These are phyloP conservation scores for Boloria selene DNA, from an alignment of 2,888 invertebrate species.

Conservation along the genomic window DNA sequence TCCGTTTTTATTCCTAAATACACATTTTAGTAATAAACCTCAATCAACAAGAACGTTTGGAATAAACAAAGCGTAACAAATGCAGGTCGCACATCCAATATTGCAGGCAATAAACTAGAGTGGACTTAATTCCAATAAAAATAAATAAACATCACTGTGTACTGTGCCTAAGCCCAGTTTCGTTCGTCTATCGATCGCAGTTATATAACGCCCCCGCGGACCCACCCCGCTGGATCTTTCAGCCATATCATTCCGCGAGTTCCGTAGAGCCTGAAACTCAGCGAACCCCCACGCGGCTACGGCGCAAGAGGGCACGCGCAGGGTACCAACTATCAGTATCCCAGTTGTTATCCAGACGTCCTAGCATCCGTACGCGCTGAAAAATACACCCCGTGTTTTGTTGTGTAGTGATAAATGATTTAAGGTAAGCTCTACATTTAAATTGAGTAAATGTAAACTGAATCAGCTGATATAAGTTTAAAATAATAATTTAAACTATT, in stretches of 20 bases:
- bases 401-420: conserved; percentile 65
- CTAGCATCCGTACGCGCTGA: conserved; percentile 50
- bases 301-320: conserved; percentile 63
- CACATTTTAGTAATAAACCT: not conserved
- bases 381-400: conserved; percentile 54
- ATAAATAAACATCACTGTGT: conserved; percentile 50
- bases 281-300: conserved; percentile 40
- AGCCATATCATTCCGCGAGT: conserved; percentile 61
- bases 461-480: conserved; percentile 1
- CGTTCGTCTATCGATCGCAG: conserved; percentile 69
- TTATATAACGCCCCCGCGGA: conserved; percentile 64
- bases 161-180: conserved; percentile 53
- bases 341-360: conserved; percentile 64
- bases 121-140: conserved; percentile 46
- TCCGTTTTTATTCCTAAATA: not conserved
- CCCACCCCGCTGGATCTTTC: conserved; percentile 52
- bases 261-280: conserved; percentile 51
- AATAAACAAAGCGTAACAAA: conserved; percentile 27
- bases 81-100: conserved; percentile 29
- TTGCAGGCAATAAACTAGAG: conserved; percentile 44
- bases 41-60: conserved; percentile 8
- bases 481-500: too few species aligned
- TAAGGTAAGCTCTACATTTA: conserved; percentile 60
- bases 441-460: not conserved
- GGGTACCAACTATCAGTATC: conserved; percentile 43